Conservation (phyloP, 2,797 vertebrate species). For the Sebastes variabilis region DNA sequence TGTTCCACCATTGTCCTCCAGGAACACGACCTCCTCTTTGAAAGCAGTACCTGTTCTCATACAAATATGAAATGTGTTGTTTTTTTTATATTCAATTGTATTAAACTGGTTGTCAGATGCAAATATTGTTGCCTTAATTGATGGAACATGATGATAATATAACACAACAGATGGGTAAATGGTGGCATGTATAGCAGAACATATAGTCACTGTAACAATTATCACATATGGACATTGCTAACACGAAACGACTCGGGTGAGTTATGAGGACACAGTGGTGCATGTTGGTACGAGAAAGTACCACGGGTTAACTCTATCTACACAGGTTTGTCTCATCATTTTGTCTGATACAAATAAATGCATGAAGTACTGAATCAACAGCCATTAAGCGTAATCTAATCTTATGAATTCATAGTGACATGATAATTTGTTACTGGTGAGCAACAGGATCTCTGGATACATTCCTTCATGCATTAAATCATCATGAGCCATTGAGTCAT, state of each 20-base stretch:
- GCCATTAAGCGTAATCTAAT: neutral
- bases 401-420: neutral
- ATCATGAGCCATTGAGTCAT: neutral
- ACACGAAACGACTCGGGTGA: too few relatives aligned
- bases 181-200: neutral
- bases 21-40: too few relatives aligned
- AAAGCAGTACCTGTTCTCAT: neutral
- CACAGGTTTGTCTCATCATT: neutral
- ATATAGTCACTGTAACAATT: neutral
- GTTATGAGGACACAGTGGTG: neutral
- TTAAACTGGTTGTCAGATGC: neutral
- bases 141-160: neutral
- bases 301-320: neutral
- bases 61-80: too few relatives aligned
- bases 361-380: neutral
- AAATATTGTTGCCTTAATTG: neutral
- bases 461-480: neutral
- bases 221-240: neutral
- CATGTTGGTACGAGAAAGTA: neutral
- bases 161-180: neutral
- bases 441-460: neutral
- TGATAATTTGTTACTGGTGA: neutral
- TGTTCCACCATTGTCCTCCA: too few relatives aligned
- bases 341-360: neutral
- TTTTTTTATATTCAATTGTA: neutral